Evolutionary conservation across 1,140 invertebrate species (phyloP).

Genomic region (Ips typographus): DNA sequence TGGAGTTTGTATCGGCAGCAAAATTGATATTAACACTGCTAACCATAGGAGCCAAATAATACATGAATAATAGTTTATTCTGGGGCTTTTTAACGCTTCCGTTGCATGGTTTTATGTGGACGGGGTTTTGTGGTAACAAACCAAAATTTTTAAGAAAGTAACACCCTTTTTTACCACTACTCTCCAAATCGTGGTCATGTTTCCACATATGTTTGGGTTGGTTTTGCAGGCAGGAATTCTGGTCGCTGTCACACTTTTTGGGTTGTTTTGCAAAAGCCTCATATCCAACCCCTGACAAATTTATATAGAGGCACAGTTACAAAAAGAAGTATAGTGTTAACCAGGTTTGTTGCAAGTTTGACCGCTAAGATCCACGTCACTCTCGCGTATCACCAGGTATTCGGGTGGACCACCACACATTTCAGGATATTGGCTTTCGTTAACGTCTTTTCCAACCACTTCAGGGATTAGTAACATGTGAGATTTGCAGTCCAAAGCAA

Average conservation of each 20-base stretch:
- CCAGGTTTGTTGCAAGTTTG: conserved; percentile 55
- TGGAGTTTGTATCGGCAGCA: conserved; percentile 52
- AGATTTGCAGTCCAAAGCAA: conserved; percentile 34
- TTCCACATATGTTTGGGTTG: conserved; percentile 55
- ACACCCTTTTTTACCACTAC: conserved; percentile 50
- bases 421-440: conserved; percentile 41
- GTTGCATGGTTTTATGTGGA: conserved; percentile 42
- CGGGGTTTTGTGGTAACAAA: conserved; percentile 49
- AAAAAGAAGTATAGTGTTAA: conserved; percentile 1
- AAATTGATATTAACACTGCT: conserved; percentile 54
- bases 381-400: conserved; percentile 52
- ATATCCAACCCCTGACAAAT: conserved; percentile 50
- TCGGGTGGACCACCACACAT: conserved; percentile 49
- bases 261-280: conserved; percentile 55
- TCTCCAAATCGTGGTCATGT: conserved; percentile 52
- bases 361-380: conserved; percentile 51
- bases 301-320: background rate
- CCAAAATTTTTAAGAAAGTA: conserved; percentile 57
- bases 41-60: conserved; percentile 44
- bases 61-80: conserved; percentile 39
- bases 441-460: conserved; percentile 17
- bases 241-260: conserved; percentile 51
- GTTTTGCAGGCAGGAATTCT: conserved; percentile 55
- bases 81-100: conserved; percentile 39
- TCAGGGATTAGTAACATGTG: conserved; percentile 40